Evolutionary conservation across 2,888 invertebrate species (phyloP), one percentile per base, ranked within the genome.

Genomic region (Macrophya annulata): DNA sequence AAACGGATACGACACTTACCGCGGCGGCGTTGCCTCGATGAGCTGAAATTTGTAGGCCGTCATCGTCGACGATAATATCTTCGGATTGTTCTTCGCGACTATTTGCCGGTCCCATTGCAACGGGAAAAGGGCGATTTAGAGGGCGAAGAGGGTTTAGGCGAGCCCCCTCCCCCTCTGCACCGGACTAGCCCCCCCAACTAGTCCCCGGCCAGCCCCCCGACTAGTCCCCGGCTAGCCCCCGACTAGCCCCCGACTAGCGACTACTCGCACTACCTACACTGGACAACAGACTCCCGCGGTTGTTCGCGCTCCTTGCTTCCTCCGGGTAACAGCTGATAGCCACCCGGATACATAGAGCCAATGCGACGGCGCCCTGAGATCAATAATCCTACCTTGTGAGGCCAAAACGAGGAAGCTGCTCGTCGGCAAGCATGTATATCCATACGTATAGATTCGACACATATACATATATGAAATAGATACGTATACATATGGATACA

Each of bases 321-420:
- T 83, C 83, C 48, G 68, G 83, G 71, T 83, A 83, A 83, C 83
- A 83, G 83, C 83, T 83, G 83, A 83, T 83, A 71, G 25, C 71
- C 83, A 83, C 83, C 55, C 83, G 48, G 83, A 48, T 83, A 25
- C 31, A 40, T 59, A 25, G 81, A 43, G 62, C 83, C 83, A 83
- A 68, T 71, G 92, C 93, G 92, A 92, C 93, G 92, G 93, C 93
- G 93, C 92, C 92, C 92, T 92, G 92, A 92, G 91, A 93, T 93
- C 93, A 92, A 93, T 93, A 93, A 93, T 92, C 91, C 92, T 92
- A 91, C 91, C 91, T 90, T 92, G 92, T 83, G 71, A 17, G 15
- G 43, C 37, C 40, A 62, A 40, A 81, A 81, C 62, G 62, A 48
- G 43, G 79, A 59, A 81, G 40, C n/a, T n/a, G 62, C 43, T 59